Base-by-base conservation (phyloP, 2,113 vertebrate species). In the Tautogolabrus adspersus region DNA sequence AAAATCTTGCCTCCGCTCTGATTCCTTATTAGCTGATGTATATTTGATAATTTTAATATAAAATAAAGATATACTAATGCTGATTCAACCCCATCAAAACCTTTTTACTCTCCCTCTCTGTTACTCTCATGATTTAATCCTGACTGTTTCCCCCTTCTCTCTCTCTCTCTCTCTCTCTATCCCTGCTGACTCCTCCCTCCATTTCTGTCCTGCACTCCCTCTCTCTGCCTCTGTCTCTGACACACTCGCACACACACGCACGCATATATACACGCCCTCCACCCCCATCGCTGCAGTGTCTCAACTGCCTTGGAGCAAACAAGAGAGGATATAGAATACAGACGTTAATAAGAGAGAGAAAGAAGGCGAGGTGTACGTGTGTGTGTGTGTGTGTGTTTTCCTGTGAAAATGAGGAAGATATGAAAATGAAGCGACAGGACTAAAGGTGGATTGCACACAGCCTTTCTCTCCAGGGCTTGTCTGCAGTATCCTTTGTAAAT, bases 211-310 rank as follows among this genome's bases (percentile, higher is more conserved):
- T 85, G 81, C 87, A 80, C 90, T 90, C 88, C 82, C 90, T 89
- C 91, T 86, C 90, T 82, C 85, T 87, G 79, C 72, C 89, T 90
- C 88, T 47, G 80, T 91, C 91, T 87, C 89, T 88, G 79, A 89
- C 86, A 90, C 90, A 87, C 86, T 87, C 88, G 84, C 84, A 87
- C 89, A 88, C 85, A 88, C 89, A 87, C 90, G 73, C 91, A 91
- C 87, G 88, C 87, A 93, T 88, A 91, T 90, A 91, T 92, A 89
- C 94, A 91, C 93, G 85, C 92, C 92, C 92, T 93, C 94, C 93
- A 92, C 94, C 94, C 94, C 94, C 94, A 94, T 91, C 89, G 92
- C 94, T 94, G 94, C 94, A 94, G 94, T 94, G 93, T 95, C 93
- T 94, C 92, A 92, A 92, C 94, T 95, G 94, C 90, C 93, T 94